phyloP scores from a whole-genome alignment of 2,113 vertebrate genomes.

The Baryphthengus martii region DNA sequence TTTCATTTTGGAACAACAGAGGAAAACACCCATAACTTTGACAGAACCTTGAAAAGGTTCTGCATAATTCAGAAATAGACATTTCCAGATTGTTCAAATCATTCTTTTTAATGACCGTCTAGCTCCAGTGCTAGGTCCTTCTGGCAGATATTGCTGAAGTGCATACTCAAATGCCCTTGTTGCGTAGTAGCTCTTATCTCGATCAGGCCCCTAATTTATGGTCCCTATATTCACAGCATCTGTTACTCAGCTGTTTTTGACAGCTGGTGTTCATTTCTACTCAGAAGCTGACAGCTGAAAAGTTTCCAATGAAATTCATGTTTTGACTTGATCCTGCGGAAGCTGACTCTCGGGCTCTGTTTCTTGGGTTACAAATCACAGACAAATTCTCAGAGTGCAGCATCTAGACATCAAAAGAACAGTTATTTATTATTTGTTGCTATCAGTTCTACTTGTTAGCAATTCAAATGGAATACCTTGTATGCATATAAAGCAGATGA shows the following conservation, averaged over 20 bases:
- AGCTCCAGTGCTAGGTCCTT: background rate
- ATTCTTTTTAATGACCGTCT: background rate
- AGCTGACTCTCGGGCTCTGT: background rate
- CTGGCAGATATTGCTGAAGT: background rate
- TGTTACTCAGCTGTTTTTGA: slow-evolving; percentile 13
- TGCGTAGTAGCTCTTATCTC: background rate
- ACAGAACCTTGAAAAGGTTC: background rate
- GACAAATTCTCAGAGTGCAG: background rate
- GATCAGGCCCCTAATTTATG: background rate
- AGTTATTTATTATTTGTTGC: background rate
- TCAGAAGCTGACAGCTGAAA: background rate
- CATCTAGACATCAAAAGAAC: background rate
- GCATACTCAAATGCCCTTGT: background rate
- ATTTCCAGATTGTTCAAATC: background rate
- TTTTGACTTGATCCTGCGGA: background rate
- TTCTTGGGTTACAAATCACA: background rate
- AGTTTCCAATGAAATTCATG: background rate
- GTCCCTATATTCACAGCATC: background rate
- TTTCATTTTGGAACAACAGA: slow-evolving; percentile 12
- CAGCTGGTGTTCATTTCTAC: slow-evolving; percentile 11
- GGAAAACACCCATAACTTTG: background rate
- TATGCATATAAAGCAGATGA: background rate
- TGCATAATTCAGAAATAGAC: background rate
- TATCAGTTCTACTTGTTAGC: background rate
- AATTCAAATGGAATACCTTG: background rate